Base-by-base conservation (phyloP, 2,797 vertebrate species). In the Darevskia nairensis region DNA sequence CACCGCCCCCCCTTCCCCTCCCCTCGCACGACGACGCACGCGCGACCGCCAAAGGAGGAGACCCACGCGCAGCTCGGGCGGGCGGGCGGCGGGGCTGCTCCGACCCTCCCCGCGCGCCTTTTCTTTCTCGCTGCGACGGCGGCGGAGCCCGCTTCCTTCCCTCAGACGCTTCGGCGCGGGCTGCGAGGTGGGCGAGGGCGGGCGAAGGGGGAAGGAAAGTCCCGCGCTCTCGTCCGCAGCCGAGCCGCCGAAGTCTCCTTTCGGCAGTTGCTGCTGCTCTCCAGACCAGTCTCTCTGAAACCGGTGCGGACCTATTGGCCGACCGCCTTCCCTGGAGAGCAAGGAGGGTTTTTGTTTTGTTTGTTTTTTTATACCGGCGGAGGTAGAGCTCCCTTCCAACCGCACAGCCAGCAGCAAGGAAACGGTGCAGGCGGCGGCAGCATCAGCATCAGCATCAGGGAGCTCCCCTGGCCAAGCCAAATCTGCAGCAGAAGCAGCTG, bases 11-110 rank as follows among this genome's bases (percentile, higher is more conserved):
- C 95, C 90, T 88, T 86, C 88, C 7, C 91, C 84, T 90, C 92
- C 88, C 94, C 35, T 78, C 76, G 69, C 92, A 55, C 50, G 50
- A 84, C 92, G 86, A 91, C 91, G 89, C 86, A n/a, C 83, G 83
- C 88, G 91, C 85, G 90, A 41, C 88, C 39, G 66, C 8, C 68
- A 6, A 59, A 83, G 61, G 50, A 80, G 80, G 6, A 29, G 41
- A 86, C 82, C 46, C 55, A 71, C 85, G 5, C 84, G 88, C 87
- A 1, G 9, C 61, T 76, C 32, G 23, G 23, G 80, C 59, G 50
- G 50, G n/a, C n/a, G n/a, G n/a, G 59, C 86, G 27, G 82, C 84
- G 86, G 55, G 89, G 82, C 89, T 86, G 84, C 80, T 84, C 90
- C 59, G 85, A 80, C 88, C 92, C 78, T 89, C 90, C 83, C 90